Conservation (phyloP, 2,113 vertebrate genomes). For the Podarcis muralis region DNA sequence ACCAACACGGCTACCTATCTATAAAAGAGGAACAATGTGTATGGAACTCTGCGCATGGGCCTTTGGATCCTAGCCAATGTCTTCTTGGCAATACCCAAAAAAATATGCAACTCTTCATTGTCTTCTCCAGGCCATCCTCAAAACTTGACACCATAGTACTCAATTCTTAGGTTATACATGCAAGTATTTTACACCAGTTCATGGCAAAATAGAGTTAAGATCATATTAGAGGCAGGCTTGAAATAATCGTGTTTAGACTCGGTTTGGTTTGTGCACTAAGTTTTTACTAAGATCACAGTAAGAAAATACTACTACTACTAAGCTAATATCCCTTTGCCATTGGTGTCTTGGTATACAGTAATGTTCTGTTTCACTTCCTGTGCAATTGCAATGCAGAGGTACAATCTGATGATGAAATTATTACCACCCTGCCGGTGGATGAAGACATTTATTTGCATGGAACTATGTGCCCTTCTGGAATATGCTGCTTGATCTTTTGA, state of each 20-base stretch:
- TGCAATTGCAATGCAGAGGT: neutral
- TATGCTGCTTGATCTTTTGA: neutral
- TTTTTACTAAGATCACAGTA: neutral
- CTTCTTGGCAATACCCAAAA: neutral
- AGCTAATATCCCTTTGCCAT: neutral
- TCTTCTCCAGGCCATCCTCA: neutral
- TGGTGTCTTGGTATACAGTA: neutral
- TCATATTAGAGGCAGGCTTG: neutral
- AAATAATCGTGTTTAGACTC: neutral
- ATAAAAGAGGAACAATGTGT: neutral
- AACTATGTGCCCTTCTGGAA: neutral
- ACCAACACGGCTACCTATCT: too few species aligned
- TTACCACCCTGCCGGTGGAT: neutral
- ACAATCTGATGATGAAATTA: neutral
- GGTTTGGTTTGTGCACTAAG: neutral
- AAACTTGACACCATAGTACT: neutral
- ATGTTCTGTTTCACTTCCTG: accelerated
- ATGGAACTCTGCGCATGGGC: neutral
- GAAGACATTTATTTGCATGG: neutral
- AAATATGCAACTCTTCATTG: neutral
- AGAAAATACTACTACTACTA: neutral
- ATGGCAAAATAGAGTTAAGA: neutral
- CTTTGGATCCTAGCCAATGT: neutral
- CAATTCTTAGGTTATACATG: neutral
- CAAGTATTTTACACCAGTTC: neutral